Base-by-base conservation (phyloP, 2,888 invertebrate genomes). In the Salpingus planirostris region DNA sequence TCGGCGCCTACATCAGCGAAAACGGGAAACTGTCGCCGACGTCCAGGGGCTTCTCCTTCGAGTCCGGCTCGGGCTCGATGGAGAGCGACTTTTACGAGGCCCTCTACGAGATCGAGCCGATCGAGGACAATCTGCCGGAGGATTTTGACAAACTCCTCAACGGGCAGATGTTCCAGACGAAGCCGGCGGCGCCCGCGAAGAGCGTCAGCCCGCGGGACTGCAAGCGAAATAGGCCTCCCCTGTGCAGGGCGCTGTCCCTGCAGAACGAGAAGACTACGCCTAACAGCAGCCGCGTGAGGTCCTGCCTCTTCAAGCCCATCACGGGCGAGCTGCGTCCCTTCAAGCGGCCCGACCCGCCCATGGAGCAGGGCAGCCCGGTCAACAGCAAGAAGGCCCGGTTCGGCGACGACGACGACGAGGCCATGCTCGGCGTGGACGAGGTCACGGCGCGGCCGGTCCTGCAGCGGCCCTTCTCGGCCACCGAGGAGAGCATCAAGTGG, bases 401-500 rank as follows among this genome's bases (percentile, higher is more conserved):
- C 11, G 40, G 42, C 11, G 47, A 47, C 8, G 42, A 43, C 13
- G 46, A 47, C 2, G 43, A 50, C 10, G 43, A 37, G 3, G 39
- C 18, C n/a, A n/a, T n/a, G n/a, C 6, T 46, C 14, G 43, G 37
- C 7, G 36, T 40, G 7, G 43, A 47, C 22, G 47, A 52, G n/a
- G 31, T 21, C 15, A 26, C 39, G 12, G 22, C 33, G 2, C 38
- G 43, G 21, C 52, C 52, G 2, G n/a, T 44, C 7, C 36, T 55
- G 6, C 45, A 52, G 23, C 45, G 55, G 11, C 40, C 51, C n/a
- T 36, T 77, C 46, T 88, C 88, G 0, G 85, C 87, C 43, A 84
- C 82, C 26, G 88, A 88, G 55, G 79, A 82, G 1, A 78, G 77
- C 0, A 80, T 82, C 8, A 82, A 80, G 74, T 72, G 72, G 6